These are phyloP conservation scores for Ennomos quercinarius DNA, from an alignment of 2,888 invertebrate genomes.

Conservation along the genomic window DNA sequence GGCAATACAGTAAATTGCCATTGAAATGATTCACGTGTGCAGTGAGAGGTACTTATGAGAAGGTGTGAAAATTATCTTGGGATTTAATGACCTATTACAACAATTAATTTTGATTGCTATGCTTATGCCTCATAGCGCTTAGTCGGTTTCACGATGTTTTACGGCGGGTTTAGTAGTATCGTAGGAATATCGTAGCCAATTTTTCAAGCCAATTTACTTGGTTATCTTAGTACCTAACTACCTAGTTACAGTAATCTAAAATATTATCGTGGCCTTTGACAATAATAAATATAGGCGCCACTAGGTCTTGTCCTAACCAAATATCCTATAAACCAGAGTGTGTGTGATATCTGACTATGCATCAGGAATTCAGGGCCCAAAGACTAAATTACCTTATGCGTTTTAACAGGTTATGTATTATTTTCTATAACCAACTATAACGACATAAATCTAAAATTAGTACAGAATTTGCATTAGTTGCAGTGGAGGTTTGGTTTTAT, in stretches of 20 bases:
- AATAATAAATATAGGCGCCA: slow-evolving; percentile 10
- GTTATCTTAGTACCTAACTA: too few species aligned
- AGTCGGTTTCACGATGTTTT: too few species aligned
- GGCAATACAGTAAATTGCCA: slow-evolving; percentile 30
- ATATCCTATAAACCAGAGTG: too few species aligned
- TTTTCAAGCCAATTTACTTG: too few species aligned
- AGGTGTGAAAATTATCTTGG: slow-evolving; percentile 25
- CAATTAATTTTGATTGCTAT: slow-evolving; percentile 24
- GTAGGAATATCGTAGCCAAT: too few species aligned
- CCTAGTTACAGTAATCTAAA: too few species aligned
- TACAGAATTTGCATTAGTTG: slow-evolving; percentile 25
- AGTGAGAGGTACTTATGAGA: slow-evolving; percentile 14
- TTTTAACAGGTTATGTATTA: background rate
- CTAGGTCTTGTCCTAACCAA: too few species aligned
- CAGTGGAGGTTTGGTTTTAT: background rate
- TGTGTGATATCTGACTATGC: too few species aligned
- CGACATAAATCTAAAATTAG: slow-evolving; percentile 30
- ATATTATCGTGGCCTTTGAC: background rate
- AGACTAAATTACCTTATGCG: too few species aligned
- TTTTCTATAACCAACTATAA: slow-evolving; percentile 16
- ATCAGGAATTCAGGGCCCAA: too few species aligned
- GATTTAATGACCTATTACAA: slow-evolving; percentile 25
- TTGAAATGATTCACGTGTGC: slow-evolving; percentile 29
- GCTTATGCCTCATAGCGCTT: too few species aligned
- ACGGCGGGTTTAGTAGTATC: too few species aligned